These are phyloP conservation scores for Pherbina coryleti DNA, from an alignment of 2,888 invertebrate species.

Conservation along the genomic window DNA sequence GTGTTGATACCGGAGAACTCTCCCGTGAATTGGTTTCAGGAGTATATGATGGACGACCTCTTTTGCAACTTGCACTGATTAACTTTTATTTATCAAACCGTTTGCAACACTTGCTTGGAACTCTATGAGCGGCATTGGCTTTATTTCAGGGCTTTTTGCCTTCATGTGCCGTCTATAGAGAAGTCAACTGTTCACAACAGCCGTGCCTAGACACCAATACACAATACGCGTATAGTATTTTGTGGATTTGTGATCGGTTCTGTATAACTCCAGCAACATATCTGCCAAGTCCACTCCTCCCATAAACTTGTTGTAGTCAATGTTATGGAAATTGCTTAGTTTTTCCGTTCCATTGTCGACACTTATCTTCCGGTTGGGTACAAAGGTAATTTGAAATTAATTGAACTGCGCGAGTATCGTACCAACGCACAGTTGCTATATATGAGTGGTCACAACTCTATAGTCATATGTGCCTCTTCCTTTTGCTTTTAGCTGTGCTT, in stretches of 20 bases:
- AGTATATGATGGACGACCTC: neutral
- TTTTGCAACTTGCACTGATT: constrained; percentile 12
- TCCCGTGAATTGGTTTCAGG: neutral
- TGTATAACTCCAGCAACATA: no score
- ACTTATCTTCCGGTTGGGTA: constrained; percentile 9
- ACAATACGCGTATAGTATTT: no score
- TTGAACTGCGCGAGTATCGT: constrained; percentile 4
- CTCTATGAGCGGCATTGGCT: no score
- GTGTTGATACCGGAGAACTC: neutral
- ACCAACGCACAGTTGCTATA: constrained; percentile 13
- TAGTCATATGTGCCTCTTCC: constrained; percentile 19
- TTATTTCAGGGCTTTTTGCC: no score
- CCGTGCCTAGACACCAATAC: no score
- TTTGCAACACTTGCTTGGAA: constrained; percentile 19
- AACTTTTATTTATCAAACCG: neutral
- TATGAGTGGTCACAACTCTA: constrained; percentile 9
- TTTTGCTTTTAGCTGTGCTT: no score
- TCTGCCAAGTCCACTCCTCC: no score
- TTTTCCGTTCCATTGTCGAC: constrained; percentile 1
- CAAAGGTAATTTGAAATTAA: no score
- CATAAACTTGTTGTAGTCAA: no score
- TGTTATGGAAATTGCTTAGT: neutral
- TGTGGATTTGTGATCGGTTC: no score
- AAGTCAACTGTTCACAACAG: no score
- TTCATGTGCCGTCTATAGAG: no score